Percentiles rank a stretch among this genome's conserved stretches.
These are phyloP conservation scores for Drosophila atripex DNA, from an alignment of 2,888 invertebrate species.

Conservation along the genomic window DNA sequence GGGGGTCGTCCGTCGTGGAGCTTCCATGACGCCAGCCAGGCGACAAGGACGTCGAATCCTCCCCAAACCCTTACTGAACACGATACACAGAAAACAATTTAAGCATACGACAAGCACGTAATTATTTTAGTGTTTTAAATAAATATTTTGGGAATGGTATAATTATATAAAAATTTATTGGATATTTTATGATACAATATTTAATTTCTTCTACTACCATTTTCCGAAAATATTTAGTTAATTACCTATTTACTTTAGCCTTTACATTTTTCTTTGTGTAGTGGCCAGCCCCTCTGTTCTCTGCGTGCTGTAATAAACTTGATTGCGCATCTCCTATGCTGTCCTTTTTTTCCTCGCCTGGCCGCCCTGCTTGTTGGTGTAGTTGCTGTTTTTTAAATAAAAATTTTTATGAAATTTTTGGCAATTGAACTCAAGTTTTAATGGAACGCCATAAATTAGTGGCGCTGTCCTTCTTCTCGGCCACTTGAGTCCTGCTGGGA, in stretches of 20 bases:
- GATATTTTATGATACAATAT: neutral
- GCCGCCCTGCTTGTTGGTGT: constrained; percentile 17
- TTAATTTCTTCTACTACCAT: neutral
- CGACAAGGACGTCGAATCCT: constrained; percentile 59
- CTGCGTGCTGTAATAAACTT: constrained; percentile 69
- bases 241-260: neutral
- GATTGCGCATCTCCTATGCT: constrained; percentile 75
- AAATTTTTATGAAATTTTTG: constrained; percentile 79
- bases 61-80: neutral
- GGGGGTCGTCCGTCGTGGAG: constrained; percentile 32
- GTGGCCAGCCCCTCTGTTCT: neutral
- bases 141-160: no score
- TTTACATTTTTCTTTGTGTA: neutral
- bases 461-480: constrained; percentile 53
- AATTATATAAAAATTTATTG: no score
- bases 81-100: neutral
- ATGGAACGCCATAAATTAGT: constrained; percentile 77
- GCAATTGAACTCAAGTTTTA: constrained; percentile 80
- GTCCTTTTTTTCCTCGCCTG: constrained; percentile 18
- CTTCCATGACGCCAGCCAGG: constrained; percentile 61
- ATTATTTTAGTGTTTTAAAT: neutral
- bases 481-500: constrained; percentile 72
- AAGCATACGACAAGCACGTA: neutral
- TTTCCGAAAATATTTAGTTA: neutral
- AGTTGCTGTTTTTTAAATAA: constrained; percentile 68